Evolutionary conservation across 1,140 invertebrate species (phyloP).

Genomic region (Caenorhabditis remanei): DNA sequence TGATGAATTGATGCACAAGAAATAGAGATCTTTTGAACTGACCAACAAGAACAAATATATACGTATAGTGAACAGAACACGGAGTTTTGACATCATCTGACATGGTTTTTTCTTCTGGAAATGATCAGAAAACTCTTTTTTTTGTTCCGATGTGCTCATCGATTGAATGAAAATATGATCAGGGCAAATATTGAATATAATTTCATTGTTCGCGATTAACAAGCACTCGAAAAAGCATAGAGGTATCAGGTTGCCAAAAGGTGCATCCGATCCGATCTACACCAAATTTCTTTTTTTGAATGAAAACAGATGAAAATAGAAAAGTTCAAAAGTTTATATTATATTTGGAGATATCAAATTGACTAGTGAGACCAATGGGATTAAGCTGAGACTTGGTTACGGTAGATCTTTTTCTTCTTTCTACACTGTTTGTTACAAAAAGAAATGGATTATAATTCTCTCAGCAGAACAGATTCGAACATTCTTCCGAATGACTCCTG

Average conservation of each 20-base stretch:
- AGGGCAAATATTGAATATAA: slow-evolving; percentile 18
- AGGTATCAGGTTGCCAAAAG: slow-evolving; percentile 19
- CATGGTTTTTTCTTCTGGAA: slow-evolving; percentile 5
- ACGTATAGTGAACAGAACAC: neutral
- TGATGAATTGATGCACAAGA: too few relatives aligned
- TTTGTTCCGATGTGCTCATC: slow-evolving; percentile 9
- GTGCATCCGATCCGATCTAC: slow-evolving; percentile 26
- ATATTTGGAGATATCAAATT: neutral
- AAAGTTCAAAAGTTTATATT: slow-evolving; percentile 15
- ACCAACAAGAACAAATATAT: neutral
- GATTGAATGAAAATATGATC: neutral
- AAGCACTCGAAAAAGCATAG: slow-evolving; percentile 43
- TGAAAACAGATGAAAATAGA: slow-evolving; percentile 42
- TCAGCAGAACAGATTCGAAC: too few relatives aligned
- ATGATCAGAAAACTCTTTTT: slow-evolving; percentile 21
- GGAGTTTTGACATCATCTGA: slow-evolving; percentile 14
- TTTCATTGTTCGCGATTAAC: slow-evolving; percentile 51
- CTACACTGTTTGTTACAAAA: too few relatives aligned
- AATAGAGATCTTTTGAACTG: slow-evolving; percentile 4
- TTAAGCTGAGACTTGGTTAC: neutral
- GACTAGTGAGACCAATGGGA: neutral
- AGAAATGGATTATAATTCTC: too few relatives aligned
- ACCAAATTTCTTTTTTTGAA: neutral
- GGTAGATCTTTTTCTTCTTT: too few relatives aligned
- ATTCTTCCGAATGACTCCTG: neutral